A percentile compares a stretch with the other conserved stretches of the same genome.
Evolutionary conservation across 2,888 invertebrate species (phyloP).

Genomic region (Ectemnius cavifrons): DNA sequence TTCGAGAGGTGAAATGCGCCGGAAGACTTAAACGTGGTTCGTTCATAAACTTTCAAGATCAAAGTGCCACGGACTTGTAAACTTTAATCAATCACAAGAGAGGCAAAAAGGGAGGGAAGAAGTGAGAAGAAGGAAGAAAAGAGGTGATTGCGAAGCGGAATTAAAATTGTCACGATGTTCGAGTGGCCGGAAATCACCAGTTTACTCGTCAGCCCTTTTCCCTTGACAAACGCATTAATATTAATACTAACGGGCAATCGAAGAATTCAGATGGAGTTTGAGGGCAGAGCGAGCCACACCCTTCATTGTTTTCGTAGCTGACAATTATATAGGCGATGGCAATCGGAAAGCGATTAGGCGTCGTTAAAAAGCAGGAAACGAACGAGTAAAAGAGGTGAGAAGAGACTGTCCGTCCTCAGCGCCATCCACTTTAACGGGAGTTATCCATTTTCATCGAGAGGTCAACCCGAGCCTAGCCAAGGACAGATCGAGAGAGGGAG

Average conservation of each 20-base stretch:
- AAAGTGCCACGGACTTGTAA: conserved; percentile 10
- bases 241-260: not conserved
- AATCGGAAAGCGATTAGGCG: not conserved
- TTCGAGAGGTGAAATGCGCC: no score
- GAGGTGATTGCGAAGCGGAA: not conserved
- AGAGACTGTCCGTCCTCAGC: not conserved
- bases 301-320: not conserved
- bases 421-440: not conserved
- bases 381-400: conserved; percentile 1
- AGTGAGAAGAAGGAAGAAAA: not conserved
- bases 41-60: conserved; percentile 7
- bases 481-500: not conserved
- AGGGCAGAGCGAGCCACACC: not conserved
- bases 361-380: conserved; percentile 6
- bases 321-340: not conserved
- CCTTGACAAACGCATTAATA: not conserved
- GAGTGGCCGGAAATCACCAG: not conserved
- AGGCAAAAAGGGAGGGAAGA: not conserved
- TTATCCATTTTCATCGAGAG: conserved; percentile 41
- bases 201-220: not conserved
- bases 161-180: not conserved
- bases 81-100: conserved; percentile 7
- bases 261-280: not conserved
- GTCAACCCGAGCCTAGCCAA: not conserved
- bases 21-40: not conserved